These are phyloP conservation scores for Falco biarmicus DNA, from an alignment of 2,797 vertebrate genomes.

Conservation along the genomic window DNA sequence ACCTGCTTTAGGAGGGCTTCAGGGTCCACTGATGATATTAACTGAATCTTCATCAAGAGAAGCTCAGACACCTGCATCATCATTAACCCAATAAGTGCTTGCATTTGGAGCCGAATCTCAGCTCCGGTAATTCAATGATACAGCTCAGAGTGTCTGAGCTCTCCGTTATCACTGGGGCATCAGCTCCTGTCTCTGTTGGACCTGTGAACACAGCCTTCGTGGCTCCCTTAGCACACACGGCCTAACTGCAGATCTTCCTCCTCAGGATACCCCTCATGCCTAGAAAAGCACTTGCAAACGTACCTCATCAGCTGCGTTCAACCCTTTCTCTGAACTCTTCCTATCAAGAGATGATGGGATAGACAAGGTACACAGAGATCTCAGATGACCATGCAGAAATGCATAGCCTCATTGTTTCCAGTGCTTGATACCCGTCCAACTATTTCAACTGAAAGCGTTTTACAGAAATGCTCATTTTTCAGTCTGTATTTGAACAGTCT, in stretches of 20 bases:
- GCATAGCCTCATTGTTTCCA: background rate
- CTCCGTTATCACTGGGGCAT: background rate
- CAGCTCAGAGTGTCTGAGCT: background rate
- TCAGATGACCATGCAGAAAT: background rate
- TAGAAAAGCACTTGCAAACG: background rate
- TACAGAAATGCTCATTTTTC: conserved; percentile 15
- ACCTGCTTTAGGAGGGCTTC: background rate
- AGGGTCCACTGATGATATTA: background rate
- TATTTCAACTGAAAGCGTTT: background rate
- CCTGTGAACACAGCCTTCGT: background rate
- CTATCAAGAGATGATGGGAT: background rate
- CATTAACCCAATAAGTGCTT: background rate
- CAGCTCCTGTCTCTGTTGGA: too few species aligned
- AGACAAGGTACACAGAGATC: background rate
- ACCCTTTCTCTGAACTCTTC: background rate
- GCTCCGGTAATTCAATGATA: background rate
- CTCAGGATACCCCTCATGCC: background rate
- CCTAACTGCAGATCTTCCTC: background rate
- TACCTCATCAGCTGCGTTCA: background rate
- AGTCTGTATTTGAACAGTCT: background rate
- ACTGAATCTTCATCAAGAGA: background rate
- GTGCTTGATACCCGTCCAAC: background rate
- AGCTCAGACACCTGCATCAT: background rate
- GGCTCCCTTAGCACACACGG: background rate
- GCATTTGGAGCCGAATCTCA: background rate